Conservation (phyloP, 2,888 invertebrate species). For the Thereva nobilitata region DNA sequence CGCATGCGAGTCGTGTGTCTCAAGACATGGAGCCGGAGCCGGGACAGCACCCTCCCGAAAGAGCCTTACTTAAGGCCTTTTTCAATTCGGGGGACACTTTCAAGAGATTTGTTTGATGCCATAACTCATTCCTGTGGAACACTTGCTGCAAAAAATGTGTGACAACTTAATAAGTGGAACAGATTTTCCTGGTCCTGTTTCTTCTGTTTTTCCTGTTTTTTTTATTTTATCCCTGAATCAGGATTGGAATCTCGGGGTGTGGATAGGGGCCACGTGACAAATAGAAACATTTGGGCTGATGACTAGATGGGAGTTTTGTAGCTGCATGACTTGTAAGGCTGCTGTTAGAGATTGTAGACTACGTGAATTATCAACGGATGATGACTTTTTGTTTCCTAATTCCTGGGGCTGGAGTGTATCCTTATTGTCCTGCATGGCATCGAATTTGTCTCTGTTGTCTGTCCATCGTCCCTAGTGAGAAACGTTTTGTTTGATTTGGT, state of each 20-base stretch:
- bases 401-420: constrained; percentile 2
- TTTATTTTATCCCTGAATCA: constrained; percentile 10
- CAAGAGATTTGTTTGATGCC: constrained; percentile 38
- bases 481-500: constrained; percentile 4
- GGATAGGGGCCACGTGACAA: constrained; percentile 40
- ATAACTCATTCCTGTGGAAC: constrained; percentile 47
- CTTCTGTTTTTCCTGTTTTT: constrained; percentile 22
- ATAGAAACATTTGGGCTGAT: constrained; percentile 40
- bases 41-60: neutral
- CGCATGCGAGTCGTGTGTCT: constrained; percentile 3
- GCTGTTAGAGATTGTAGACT: constrained; percentile 2
- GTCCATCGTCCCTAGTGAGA: neutral
- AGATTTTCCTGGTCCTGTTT: constrained; percentile 41
- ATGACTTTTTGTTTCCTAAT: constrained; percentile 21
- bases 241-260: constrained; percentile 18
- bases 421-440: constrained; percentile 2
- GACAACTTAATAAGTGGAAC: constrained; percentile 48
- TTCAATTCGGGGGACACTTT: constrained; percentile 28
- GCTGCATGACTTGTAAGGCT: constrained; percentile 14
- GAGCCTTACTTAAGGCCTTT: constrained; percentile 16
- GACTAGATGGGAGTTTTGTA: neutral
- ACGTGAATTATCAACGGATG: constrained; percentile 11
- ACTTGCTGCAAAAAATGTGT: constrained; percentile 47
- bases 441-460: constrained; percentile 9
- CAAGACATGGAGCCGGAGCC: neutral